Base-by-base conservation (phyloP, 2,888 invertebrate species). In the Rhogogaster chlorosoma region DNA sequence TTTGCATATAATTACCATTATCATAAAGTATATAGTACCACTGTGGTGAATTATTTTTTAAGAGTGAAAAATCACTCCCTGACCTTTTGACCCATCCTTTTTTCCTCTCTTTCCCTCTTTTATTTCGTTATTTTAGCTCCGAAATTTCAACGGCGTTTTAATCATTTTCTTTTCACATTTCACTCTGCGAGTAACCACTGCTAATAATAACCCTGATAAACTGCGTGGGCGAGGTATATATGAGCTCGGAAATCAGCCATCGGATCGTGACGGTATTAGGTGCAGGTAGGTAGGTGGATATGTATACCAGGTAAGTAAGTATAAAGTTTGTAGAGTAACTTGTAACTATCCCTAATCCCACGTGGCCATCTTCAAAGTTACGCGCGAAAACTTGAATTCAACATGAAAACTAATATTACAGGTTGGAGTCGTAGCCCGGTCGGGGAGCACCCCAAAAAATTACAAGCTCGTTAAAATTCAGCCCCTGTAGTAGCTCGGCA, bases 281-380 rank as follows among this genome's bases (percentile, higher is more conserved):
- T 61, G 67, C 18, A 18, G 67, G 32, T 32, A 1, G 67, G 67
- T 67, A 32, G 67, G 67, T 18, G 18, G n/a, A n/a, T n/a, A n/a
- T n/a, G n/a, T n/a, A n/a, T n/a, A 1, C 18, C 15, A 18, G 18
- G 12, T 0, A 18, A 67, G 32, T 67, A 67, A 67, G 67, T 73
- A 38, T 10, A 73, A 73, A 73, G 42, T 73, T 36, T 22, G 80
- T 9, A 15, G 80, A 80, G 36, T 61, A 80, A 80, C 80, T 80
- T 80, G n/a, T 80, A 80, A 80, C 80, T 80, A 80, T 61, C 36
- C 61, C 80, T 57, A 80, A 80, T 80, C 80, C 80, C 80, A 61
- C 38, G 57, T 80, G 80, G 38, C 80, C 22, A n/a, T 26, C 57
- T 57, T 61, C 57, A n/a, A 61, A 80, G 57, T 80, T 61, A 61